Evolutionary conservation across 2,888 invertebrate genomes (phyloP), one percentile per base, ranked within the genome.

Genomic region (Drosophila sordidula): DNA sequence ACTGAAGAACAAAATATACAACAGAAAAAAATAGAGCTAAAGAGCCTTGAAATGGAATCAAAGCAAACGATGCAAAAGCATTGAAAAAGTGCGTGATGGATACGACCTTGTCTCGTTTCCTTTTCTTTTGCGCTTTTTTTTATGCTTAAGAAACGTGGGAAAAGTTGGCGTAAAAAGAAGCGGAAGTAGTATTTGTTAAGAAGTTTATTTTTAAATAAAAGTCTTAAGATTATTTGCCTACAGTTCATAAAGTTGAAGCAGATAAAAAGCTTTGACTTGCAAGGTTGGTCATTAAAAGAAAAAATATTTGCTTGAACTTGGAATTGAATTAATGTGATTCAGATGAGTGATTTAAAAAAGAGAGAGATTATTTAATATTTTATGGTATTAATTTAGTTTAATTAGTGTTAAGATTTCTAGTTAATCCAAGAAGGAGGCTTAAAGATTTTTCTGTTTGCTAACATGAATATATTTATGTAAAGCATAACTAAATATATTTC

Each of bases 51-150:
- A 55, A 22, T 36, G 3, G 39, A 55, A 36, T 73, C 55, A 51
- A 51, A 59, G 51, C 22, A 56, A 32, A 51, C 25, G 18, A 39
- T 38, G 41, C 49, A 44, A 18, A 54, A 49, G 38, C 36, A 38
- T 22, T 42, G 32, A 39, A 63, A 55, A 63, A 46, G 46, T 63
- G 54, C 70, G 63, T 75, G 45, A 44, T 46, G 26, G 42, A 69
- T 41, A 16, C 58, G 70, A 63, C 70, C 73, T 73, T 73, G 76
- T 34, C 32, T 44, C 11, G 9, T 4, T 58, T 50, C 14, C 11
- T n/a, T 25, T 18, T 22, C 11, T 32, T 6, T 22, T 25, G 2
- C 8, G 2, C 29, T 34, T 34, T 38, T 38, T 26, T 6, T 38
- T 46, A 18, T 47, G 47, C 50, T 52, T 12, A 39, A 25, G 22